These are phyloP conservation scores for Ageneiosus marmoratus DNA, from an alignment of 2,113 vertebrate genomes.

Conservation along the genomic window DNA sequence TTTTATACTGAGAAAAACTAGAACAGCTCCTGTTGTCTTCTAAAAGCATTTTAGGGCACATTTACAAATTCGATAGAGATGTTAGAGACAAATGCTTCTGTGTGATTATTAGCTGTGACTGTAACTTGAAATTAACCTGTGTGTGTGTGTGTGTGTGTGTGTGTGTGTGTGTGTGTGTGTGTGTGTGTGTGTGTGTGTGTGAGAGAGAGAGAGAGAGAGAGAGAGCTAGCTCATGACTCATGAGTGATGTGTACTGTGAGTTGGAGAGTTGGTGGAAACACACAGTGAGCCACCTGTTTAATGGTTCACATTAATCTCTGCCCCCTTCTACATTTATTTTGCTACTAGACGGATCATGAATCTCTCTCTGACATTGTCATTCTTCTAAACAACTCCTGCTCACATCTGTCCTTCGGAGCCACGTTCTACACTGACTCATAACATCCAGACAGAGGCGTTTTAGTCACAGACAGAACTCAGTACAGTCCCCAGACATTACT, in stretches of 20 bases:
- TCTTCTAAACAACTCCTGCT: not conserved
- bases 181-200: not conserved
- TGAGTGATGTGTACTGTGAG: slow-evolving; percentile 31
- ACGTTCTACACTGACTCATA: slow-evolving; percentile 9
- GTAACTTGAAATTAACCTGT: too few relatives aligned
- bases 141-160: too few relatives aligned
- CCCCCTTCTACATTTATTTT: slow-evolving; percentile 20
- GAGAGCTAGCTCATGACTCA: slow-evolving; percentile 31
- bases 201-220: slow-evolving; percentile 7
- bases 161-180: not conserved
- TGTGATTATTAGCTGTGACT: too few relatives aligned
- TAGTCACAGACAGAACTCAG: slow-evolving; percentile 28
- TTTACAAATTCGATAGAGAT: too few relatives aligned
- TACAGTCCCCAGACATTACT: not conserved
- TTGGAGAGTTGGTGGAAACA: slow-evolving; percentile 28
- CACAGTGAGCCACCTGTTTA: slow-evolving; percentile 51
- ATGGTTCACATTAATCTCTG: slow-evolving; percentile 27
- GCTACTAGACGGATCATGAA: not conserved
- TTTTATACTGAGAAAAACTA: too few relatives aligned
- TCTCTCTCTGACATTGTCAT: not conserved
- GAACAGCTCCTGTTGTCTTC: too few relatives aligned
- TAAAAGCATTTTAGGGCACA: too few relatives aligned
- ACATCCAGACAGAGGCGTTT: slow-evolving; percentile 22
- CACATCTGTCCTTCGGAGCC: not conserved
- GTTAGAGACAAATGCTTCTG: too few relatives aligned